Evolutionary conservation across 2,888 invertebrate genomes (phyloP).

Genomic region (Candidula unifasciata): DNA sequence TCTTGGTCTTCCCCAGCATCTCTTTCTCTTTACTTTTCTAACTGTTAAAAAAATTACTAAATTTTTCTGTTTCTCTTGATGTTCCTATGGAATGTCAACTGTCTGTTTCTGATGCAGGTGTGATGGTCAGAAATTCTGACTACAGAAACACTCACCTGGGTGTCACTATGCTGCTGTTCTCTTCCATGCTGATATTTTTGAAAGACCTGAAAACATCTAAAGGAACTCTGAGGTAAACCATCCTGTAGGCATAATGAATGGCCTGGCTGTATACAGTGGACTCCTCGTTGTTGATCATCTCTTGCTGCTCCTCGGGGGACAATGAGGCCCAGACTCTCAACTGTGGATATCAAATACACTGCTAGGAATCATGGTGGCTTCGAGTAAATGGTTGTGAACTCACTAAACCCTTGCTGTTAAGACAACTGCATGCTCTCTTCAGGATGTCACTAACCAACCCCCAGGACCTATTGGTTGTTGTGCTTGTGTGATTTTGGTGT

Average conservation of each 20-base stretch:
- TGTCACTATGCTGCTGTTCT: slow-evolving; percentile 83
- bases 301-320: slow-evolving; percentile 84
- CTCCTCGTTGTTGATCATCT: slow-evolving; percentile 92
- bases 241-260: slow-evolving; percentile 97
- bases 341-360: slow-evolving; percentile 58
- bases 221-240: slow-evolving; percentile 95
- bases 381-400: not conserved
- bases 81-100: no score
- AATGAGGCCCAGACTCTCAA: slow-evolving; percentile 76
- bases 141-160: slow-evolving; percentile 82
- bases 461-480: no score
- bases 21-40: no score
- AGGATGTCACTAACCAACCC: no score
- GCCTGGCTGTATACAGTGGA: slow-evolving; percentile 97
- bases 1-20: no score
- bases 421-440: no score
- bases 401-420: no score
- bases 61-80: no score
- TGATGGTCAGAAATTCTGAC: no score
- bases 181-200: slow-evolving; percentile 64
- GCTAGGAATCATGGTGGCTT: not conserved
- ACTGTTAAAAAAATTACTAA: no score
- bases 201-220: slow-evolving; percentile 83
- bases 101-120: no score
- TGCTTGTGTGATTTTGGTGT: no score